Conservation (phyloP, 2,888 invertebrate species). For the Nephrocerus scutellatus region DNA sequence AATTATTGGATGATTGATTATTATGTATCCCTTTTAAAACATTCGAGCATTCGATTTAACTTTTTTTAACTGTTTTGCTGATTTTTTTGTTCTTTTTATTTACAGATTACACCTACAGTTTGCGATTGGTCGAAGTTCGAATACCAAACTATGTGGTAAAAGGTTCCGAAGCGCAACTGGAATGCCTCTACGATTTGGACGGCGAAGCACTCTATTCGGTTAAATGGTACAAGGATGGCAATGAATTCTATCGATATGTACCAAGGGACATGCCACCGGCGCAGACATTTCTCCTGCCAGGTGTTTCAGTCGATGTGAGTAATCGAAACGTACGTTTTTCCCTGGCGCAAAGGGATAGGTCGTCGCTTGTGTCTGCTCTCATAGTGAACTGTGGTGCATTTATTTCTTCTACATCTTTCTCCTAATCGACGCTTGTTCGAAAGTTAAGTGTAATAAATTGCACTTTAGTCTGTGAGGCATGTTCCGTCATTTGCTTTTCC, state of each 20-base stretch:
- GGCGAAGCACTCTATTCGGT: conserved; percentile 78
- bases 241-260: conserved; percentile 82
- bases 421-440: conserved; percentile 1
- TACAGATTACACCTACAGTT: conserved; percentile 51
- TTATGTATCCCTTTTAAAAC: no score
- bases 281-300: conserved; percentile 69
- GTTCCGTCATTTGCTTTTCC: conserved; percentile 1
- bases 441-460: conserved; percentile 19
- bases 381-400: conserved; percentile 1
- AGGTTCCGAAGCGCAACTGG: conserved; percentile 67
- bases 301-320: conserved; percentile 82
- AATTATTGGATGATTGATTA: no score
- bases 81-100: conserved; percentile 18
- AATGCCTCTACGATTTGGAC: conserved; percentile 77
- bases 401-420: not conserved
- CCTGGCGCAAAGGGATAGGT: not conserved
- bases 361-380: conserved; percentile 8
- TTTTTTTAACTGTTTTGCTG: no score
- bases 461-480: no score
- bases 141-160: conserved; percentile 76
- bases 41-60: no score
- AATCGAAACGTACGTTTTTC: conserved; percentile 5
- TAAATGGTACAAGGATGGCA: conserved; percentile 88
- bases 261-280: conserved; percentile 75
- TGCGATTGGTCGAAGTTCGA: conserved; percentile 69